Conservation (phyloP, 2,113 vertebrate genomes). For the Varanus komodoensis region DNA sequence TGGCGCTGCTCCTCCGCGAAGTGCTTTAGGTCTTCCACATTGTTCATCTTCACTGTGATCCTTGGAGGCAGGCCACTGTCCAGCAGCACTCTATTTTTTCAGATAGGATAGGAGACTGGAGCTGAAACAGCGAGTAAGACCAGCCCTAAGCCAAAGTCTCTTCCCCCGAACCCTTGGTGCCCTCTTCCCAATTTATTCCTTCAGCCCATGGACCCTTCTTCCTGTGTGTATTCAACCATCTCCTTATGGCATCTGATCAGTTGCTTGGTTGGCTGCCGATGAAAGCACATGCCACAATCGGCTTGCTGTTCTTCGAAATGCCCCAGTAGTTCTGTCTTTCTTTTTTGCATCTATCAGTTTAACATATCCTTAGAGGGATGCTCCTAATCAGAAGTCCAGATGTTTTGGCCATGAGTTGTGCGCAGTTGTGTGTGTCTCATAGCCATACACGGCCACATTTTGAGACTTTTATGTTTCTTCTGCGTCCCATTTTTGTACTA, state of each 20-base stretch:
- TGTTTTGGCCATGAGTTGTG: no score
- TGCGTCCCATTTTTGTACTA: no score
- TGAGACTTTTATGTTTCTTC: no score
- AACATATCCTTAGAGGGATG: no score
- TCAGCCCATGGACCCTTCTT: no score
- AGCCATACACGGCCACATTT: no score
- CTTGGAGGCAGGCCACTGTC: no score
- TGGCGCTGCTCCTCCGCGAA: not conserved
- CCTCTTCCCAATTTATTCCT: not conserved
- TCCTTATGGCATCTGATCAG: not conserved
- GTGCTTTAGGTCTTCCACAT: not conserved
- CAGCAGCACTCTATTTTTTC: not conserved
- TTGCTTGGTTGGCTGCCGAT: not conserved
- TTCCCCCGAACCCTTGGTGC: not conserved
- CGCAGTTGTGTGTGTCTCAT: no score
- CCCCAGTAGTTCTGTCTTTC: no score
- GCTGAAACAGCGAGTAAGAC: not conserved
- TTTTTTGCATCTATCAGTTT: no score
- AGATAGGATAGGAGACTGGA: not conserved
- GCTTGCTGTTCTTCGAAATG: not conserved
- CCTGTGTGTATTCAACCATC: not conserved
- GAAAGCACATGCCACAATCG: not conserved
- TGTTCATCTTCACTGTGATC: not conserved
- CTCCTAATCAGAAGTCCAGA: no score
- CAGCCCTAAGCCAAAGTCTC: not conserved